A percentile compares a stretch with the other conserved stretches of the same genome.
These are phyloP conservation scores for Oreotrochilus melanogaster DNA, from an alignment of 2,113 vertebrate genomes.

Conservation along the genomic window DNA sequence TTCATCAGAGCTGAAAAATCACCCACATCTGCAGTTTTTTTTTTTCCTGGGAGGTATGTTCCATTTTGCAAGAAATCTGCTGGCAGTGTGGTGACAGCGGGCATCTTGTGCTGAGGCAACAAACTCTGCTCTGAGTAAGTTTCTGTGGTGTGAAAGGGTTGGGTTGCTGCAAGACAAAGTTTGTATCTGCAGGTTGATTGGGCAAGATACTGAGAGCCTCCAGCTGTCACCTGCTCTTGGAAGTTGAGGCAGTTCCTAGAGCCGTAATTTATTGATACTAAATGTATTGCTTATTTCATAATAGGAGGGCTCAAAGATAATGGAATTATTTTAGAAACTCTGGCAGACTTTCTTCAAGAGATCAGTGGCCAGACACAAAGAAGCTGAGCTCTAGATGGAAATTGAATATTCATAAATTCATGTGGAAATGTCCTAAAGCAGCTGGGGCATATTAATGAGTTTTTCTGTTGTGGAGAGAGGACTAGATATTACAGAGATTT, in stretches of 20 bases:
- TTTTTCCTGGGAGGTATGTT: background rate
- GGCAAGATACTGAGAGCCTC: background rate
- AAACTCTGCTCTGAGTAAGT: background rate
- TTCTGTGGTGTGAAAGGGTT: background rate
- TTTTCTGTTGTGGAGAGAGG: background rate
- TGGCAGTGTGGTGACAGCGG: accelerated
- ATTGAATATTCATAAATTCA: slow-evolving; percentile 67
- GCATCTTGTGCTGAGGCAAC: accelerated
- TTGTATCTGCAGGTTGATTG: background rate
- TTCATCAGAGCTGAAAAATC: background rate
- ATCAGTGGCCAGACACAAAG: slow-evolving; percentile 21
- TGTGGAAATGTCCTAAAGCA: slow-evolving; percentile 51
- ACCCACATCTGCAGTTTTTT: background rate
- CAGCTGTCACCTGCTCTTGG: background rate
- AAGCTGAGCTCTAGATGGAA: slow-evolving; percentile 31
- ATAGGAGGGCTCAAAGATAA: background rate
- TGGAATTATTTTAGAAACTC: background rate
- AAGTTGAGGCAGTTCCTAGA: background rate
- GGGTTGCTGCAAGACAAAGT: background rate
- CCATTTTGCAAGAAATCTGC: background rate
- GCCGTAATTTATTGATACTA: background rate
- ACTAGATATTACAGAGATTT: slow-evolving; percentile 35
- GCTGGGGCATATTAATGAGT: slow-evolving; percentile 61
- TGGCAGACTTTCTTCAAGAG: slow-evolving; percentile 5
- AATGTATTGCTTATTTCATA: slow-evolving; percentile 17